A percentile compares a stretch with the other conserved stretches of the same genome.
Evolutionary conservation across 2,113 vertebrate species (phyloP).

Genomic region (Bubo blakistoni): DNA sequence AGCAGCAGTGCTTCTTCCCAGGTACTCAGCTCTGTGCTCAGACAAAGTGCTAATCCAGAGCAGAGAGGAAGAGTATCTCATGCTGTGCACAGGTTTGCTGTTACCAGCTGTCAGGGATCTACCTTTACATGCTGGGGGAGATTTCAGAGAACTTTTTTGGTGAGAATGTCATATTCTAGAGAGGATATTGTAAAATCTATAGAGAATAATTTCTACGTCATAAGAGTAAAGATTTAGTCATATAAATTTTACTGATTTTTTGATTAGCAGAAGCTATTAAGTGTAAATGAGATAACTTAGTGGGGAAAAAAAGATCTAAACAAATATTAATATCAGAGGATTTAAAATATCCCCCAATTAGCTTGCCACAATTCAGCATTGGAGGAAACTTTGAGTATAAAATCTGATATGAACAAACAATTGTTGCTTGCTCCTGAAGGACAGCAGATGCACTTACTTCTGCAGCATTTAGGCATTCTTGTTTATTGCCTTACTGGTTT

Average conservation of each 20-base stretch:
- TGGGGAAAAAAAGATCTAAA: background rate
- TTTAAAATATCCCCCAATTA: background rate
- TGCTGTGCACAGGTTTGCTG: background rate
- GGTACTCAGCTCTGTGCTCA: background rate
- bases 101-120: background rate
- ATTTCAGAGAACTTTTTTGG: background rate
- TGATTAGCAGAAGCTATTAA: background rate
- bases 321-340: background rate
- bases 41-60: background rate
- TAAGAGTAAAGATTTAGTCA: background rate
- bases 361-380: background rate
- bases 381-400: background rate
- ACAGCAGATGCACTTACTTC: background rate
- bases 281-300: background rate
- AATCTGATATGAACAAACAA: background rate
- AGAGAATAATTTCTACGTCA: background rate
- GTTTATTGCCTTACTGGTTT: background rate
- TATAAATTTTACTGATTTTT: background rate
- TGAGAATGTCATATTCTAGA: background rate
- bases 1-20: background rate
- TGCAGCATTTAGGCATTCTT: background rate
- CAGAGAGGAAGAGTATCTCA: background rate
- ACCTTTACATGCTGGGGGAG: background rate
- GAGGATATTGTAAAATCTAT: background rate
- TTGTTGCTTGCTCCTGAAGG: background rate